Evolutionary conservation across 37 sponge, comb jelly and placozoan species (phyloP), one percentile per base, ranked within the genome.

Genomic region (Lycopodina hypogea): DNA sequence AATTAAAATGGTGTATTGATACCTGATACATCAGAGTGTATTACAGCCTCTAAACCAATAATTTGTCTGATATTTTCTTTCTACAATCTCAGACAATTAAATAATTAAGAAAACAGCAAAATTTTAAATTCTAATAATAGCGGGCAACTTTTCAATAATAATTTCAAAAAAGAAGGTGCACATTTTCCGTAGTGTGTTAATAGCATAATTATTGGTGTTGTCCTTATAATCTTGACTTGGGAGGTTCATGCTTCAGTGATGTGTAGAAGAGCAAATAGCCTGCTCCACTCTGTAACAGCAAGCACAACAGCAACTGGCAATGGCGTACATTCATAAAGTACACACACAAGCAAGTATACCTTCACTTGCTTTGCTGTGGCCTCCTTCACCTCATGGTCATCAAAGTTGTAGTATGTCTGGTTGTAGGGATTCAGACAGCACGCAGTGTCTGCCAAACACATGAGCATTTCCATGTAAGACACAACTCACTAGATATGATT

Each of bases 321-420:
- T 45, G 48, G 8, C 9, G 48, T 9, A 45, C 48, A 45, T 45
- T 45, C 9, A 45, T 58, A 19, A 8, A 58, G 53, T 52, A 11
- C 17, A 62, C 30, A 68, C 39, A 9, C 19, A 18, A 15, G 23
- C 3, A 28, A 42, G 26, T 77, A 14, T 29, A 89, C 90, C 81
- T 80, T 79, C n/a, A 89, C 68, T 60, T 77, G 71, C 26, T 60
- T 75, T 32, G 52, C 29, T 6, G 70, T 23, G 8, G 82, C 74
- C 24, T 84, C 88, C 26, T 48, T 79, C 37, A 92, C 89, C 21
- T 85, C 85, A 39, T 87, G 80, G 60, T 92, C 93, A 77, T 92
- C 93, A 84, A 92, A 92, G 67, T 78, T 83, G 68, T 92, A 88
- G 40, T 84, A 92, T 23, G 48, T 62, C 35, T 64, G 42, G 39